Conservation (phyloP, 2,797 vertebrate species). For the Takifugu rubripes region DNA sequence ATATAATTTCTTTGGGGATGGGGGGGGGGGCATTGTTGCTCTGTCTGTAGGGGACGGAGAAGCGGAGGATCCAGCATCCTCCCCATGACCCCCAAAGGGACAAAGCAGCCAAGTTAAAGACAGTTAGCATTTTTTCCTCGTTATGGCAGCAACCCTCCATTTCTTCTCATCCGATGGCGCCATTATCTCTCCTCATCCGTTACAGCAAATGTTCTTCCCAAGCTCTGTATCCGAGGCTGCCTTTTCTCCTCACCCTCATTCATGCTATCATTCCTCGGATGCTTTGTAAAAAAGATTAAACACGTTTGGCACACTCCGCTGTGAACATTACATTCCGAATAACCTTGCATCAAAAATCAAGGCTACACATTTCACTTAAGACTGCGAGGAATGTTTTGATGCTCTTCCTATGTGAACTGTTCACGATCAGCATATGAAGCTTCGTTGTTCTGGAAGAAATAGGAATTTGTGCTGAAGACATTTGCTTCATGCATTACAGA, state of each 20-base stretch:
- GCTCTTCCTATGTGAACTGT: conserved; percentile 10
- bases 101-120: too few relatives aligned
- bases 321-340: conserved; percentile 30
- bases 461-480: conserved; percentile 46
- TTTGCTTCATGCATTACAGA: conserved; percentile 45
- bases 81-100: too few relatives aligned
- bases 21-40: too few relatives aligned
- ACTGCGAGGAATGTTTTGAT: background rate
- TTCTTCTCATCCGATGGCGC: conserved; percentile 9
- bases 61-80: too few relatives aligned
- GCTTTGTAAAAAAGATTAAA: conserved; percentile 35
- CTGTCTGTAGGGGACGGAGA: too few relatives aligned
- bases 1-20: conserved; percentile 1
- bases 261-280: conserved; percentile 14
- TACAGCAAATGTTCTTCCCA: conserved; percentile 7
- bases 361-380: too few relatives aligned
- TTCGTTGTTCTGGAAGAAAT: conserved; percentile 7
- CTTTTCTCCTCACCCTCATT: conserved; percentile 21
- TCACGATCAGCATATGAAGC: conserved; percentile 33
- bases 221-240: conserved; percentile 1
- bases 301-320: conserved; percentile 14
- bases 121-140: too few relatives aligned
- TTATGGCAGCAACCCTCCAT: background rate
- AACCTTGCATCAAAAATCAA: conserved; percentile 20
- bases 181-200: conserved; percentile 17